These are phyloP conservation scores for Diaprepes abbreviatus DNA, from an alignment of 2,888 invertebrate species.

Conservation along the genomic window DNA sequence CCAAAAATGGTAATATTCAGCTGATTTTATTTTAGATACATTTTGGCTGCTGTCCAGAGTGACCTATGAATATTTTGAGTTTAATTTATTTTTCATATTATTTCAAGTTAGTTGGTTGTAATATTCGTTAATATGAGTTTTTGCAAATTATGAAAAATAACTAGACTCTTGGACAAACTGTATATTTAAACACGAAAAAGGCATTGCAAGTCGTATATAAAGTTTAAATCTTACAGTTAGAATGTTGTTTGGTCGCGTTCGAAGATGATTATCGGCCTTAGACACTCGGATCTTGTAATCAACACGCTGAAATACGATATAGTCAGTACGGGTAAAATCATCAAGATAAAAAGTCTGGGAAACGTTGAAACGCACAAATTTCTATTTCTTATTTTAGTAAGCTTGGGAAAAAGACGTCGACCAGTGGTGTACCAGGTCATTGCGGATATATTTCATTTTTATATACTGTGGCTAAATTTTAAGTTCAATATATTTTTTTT, in stretches of 20 bases:
- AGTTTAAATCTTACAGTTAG: constrained; percentile 34
- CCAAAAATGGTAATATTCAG: too few species aligned
- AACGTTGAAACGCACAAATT: constrained; percentile 42
- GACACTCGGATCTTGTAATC: constrained; percentile 44
- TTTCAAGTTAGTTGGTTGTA: too few species aligned
- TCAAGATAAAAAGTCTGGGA: constrained; percentile 42
- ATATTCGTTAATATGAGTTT: too few species aligned
- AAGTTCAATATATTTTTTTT: too few species aligned
- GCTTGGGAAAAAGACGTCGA: constrained; percentile 34
- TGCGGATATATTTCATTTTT: too few species aligned
- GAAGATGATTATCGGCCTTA: constrained; percentile 41
- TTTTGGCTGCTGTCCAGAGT: too few species aligned
- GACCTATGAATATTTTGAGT: too few species aligned
- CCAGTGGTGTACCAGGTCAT: constrained; percentile 27
- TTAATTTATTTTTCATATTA: too few species aligned
- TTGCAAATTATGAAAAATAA: too few species aligned
- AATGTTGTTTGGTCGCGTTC: constrained; percentile 16
- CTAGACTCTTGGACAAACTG: not conserved
- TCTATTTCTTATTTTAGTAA: constrained; percentile 33
- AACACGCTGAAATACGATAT: constrained; percentile 44
- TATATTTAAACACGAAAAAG: not conserved
- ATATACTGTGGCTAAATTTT: too few species aligned
- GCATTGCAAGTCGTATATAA: not conserved
- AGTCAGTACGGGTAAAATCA: constrained; percentile 27
- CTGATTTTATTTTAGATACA: too few species aligned